Evolutionary conservation across 1,140 invertebrate species (phyloP), one percentile per base, ranked within the genome.

Genomic region (Bombus superbus): DNA sequence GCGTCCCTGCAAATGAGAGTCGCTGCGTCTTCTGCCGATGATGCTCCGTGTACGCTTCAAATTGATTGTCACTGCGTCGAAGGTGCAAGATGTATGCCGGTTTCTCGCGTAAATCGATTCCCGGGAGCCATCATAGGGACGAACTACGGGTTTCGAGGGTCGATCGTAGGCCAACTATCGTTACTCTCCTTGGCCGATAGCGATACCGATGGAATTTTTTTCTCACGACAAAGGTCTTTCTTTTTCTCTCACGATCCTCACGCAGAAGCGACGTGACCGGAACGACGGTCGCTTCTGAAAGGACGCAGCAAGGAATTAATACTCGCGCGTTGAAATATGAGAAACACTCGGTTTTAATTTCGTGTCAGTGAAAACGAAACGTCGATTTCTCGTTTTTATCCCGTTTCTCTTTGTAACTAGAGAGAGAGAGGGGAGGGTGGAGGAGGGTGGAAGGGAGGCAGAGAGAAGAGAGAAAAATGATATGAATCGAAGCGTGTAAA

Each of bases 51-150:
- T 62, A 78, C 53, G 22, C 83, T 74, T 62, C 38, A 85, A 88
- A 88, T 85, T 84, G 89, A 91, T 91, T 88, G 83, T 90, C 83
- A 81, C 79, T 91, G 79, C 83, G 64, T 79, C 85, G 82, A 90
- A 81, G 84, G 78, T 86, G 79, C 85, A 80, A 91, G 82, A 89
- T 87, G 90, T 85, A 90, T 85, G 59, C 40, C 74, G 71, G 81
- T 71, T 59, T 62, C 66, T 66, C 69, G 69, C 57, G 69, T 57
- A 44, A 83, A 83, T 86, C 85, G 79, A 83, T 83, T 83, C 66
- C 18, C 32, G 22, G n/a, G 11, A 32, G 40, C 73, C 53, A 47
- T 32, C 2, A 2, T 32, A 59, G 59, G 79, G 32, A 40, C n/a
- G 73, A 32, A 32, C 44, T 53, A 53, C 44, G 25, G 1, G 15